Conservation (phyloP, 2,113 vertebrate genomes). For the Neoarius graeffei region DNA sequence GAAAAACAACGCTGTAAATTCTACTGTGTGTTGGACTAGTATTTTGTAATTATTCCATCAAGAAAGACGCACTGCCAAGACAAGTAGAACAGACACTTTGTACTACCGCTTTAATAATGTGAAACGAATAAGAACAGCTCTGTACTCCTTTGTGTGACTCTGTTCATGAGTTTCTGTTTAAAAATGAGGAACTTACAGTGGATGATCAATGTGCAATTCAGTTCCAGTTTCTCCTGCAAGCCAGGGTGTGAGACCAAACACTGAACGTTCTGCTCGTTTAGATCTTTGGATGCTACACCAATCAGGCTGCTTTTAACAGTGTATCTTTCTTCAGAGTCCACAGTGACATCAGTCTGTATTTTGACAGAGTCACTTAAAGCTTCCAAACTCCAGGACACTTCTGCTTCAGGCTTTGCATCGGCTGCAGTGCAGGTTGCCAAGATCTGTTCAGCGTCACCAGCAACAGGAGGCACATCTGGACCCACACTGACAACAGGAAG, state of each 20-base stretch:
- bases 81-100: too few species aligned
- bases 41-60: too few species aligned
- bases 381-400: conserved; percentile 50
- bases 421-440: conserved; percentile 59
- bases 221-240: neutral
- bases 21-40: too few species aligned
- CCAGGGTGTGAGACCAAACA: conserved; percentile 54
- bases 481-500: conserved; percentile 40
- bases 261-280: conserved; percentile 41
- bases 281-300: conserved; percentile 47
- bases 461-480: neutral
- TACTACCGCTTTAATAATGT: neutral
- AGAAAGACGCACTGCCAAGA: too few species aligned
- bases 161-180: too few species aligned
- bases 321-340: conserved; percentile 44
- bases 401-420: conserved; percentile 53
- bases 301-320: conserved; percentile 55
- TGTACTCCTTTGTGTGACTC: too few species aligned
- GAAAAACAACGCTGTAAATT: too few species aligned
- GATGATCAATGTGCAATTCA: conserved; percentile 49
- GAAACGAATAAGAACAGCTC: too few species aligned
- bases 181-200: conserved; percentile 49
- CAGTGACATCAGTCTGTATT: neutral
- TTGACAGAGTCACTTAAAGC: conserved; percentile 18
- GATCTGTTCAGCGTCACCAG: conserved; percentile 38